Evolutionary conservation across 53 echinoderm and acorn worm genomes (phyloP).

Genomic region (Paracentrotus lividus): DNA sequence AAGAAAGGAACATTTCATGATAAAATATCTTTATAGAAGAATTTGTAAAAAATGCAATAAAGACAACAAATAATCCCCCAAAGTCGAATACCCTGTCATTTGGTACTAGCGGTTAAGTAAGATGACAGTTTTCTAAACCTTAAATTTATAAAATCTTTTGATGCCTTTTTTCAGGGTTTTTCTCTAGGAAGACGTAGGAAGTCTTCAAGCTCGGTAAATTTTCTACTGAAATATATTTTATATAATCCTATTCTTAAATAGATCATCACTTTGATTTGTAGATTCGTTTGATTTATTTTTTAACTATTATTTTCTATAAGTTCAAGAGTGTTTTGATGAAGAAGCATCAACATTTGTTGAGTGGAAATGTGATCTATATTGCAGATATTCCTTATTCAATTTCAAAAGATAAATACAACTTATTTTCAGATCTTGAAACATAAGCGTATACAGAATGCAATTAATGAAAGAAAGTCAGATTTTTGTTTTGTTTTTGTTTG

Average conservation of each 20-base stretch:
- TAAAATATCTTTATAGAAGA: no score
- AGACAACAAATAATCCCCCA: no score
- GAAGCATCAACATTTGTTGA: background rate
- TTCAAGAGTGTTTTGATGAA: background rate
- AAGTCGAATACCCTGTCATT: no score
- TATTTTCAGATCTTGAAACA: background rate
- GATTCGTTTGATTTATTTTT: background rate
- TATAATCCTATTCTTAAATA: background rate
- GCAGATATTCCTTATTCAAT: background rate
- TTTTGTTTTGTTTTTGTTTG: no score
- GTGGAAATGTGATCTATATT: background rate
- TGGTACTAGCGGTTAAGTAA: background rate
- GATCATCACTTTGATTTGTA: conserved; percentile 23
- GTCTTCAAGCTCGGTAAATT: conserved; percentile 37
- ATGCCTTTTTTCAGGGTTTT: conserved; percentile 59
- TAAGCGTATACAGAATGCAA: background rate
- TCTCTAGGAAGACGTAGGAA: conserved; percentile 58
- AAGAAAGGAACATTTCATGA: no score
- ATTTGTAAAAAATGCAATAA: no score
- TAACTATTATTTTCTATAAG: background rate
- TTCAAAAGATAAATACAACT: background rate
- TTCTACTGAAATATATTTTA: background rate
- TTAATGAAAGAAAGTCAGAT: background rate
- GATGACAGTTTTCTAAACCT: background rate
- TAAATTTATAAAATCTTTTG: conserved; percentile 42